A percentile compares a stretch with the other conserved stretches of the same genome.
These are phyloP conservation scores for Bufo gargarizans DNA, from an alignment of 2,113 vertebrate genomes.

Conservation along the genomic window DNA sequence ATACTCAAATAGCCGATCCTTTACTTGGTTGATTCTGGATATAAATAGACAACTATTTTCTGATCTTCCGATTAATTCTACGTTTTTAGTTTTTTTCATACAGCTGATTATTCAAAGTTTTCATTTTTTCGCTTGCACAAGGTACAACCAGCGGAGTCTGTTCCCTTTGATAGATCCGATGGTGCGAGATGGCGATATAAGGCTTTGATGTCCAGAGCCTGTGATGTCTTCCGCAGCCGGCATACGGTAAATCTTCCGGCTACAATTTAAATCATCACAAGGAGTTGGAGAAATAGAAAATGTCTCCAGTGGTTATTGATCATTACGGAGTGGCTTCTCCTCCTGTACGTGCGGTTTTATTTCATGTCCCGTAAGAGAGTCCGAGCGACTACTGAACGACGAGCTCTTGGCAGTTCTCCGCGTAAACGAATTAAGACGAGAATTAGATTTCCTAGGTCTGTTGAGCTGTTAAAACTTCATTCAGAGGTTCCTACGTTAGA, in stretches of 20 bases:
- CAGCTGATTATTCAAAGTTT: constrained; percentile 3
- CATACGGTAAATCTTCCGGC: neutral
- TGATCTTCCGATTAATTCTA: neutral
- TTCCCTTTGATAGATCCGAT: constrained; percentile 4
- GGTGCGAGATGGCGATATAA: neutral
- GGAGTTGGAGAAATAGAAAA: neutral
- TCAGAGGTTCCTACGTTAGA: neutral
- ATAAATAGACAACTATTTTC: constrained; percentile 22
- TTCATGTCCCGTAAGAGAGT: neutral
- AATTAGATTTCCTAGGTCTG: neutral
- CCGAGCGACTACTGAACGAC: neutral
- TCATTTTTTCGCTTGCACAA: neutral
- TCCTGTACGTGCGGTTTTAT: neutral
- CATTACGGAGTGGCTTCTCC: neutral
- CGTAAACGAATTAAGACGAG: neutral
- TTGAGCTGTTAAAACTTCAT: neutral
- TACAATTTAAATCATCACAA: constrained; percentile 27
- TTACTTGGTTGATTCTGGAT: neutral
- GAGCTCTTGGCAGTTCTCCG: neutral
- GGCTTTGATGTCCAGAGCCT: constrained; percentile 24
- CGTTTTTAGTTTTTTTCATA: neutral
- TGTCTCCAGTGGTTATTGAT: neutral
- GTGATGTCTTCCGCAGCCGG: neutral
- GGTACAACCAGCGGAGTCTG: neutral
- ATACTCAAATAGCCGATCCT: constrained; percentile 22